Percentiles rank a stretch among this genome's conserved stretches.
phyloP scores from a whole-genome alignment of 2,888 invertebrate species.

The Eugnorisma glareosa region DNA sequence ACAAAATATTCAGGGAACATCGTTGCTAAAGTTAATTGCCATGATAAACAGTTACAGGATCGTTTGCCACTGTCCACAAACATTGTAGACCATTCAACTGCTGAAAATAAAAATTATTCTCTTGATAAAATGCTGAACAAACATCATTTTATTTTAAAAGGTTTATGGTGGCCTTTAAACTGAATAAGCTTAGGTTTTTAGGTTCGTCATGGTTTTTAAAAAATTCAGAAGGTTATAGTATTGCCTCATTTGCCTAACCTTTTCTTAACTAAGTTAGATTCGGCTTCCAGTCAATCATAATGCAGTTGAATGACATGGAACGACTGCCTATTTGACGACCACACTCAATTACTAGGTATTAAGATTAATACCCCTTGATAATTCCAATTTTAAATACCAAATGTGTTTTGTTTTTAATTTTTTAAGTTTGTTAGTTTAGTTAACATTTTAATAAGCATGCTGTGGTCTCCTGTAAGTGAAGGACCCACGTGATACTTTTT shows the following conservation, averaged over 20 bases:
- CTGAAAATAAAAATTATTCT: constrained; percentile 52
- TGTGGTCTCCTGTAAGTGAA: too few species aligned
- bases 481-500: too few species aligned
- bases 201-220: neutral
- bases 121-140: constrained; percentile 48
- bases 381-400: too few species aligned
- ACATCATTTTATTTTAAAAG: constrained; percentile 27
- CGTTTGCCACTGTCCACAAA: constrained; percentile 70
- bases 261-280: neutral
- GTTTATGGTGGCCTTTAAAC: constrained; percentile 4
- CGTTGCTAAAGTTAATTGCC: constrained; percentile 77
- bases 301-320: neutral
- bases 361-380: neutral
- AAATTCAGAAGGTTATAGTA: neutral
- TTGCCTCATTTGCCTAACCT: neutral
- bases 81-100: constrained; percentile 56
- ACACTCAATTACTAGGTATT: neutral
- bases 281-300: neutral
- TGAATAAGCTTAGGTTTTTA: neutral
- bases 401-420: too few species aligned
- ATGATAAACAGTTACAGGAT: constrained; percentile 77
- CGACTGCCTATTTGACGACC: neutral
- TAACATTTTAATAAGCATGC: too few species aligned
- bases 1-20: constrained; percentile 72
- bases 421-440: too few species aligned